These are phyloP conservation scores for Drosophila flavopinicola DNA, from an alignment of 2,888 invertebrate genomes.

Conservation along the genomic window DNA sequence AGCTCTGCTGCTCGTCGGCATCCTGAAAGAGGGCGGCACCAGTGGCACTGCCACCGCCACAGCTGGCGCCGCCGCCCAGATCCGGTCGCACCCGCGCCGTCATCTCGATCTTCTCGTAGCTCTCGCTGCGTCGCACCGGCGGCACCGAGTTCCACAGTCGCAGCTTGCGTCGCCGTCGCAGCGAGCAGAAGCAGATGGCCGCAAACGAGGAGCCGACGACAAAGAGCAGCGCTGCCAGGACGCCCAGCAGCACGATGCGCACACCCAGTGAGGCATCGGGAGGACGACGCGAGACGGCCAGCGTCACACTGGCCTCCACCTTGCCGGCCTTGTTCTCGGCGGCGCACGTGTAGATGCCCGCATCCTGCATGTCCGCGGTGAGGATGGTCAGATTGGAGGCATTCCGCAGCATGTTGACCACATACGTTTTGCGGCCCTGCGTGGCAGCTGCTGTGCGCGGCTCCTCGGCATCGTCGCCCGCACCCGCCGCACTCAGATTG, in stretches of 20 bases:
- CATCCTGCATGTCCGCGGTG: conserved; percentile 90
- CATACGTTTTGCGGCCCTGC: conserved; percentile 87
- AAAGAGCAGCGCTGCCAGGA: conserved; percentile 89
- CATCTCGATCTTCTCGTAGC: conserved; percentile 92
- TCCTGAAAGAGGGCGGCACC: conserved; percentile 72
- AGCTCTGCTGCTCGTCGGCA: conserved; percentile 75
- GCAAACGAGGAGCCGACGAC: conserved; percentile 88
- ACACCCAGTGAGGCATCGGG: conserved; percentile 87
- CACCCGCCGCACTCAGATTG: conserved; percentile 85
- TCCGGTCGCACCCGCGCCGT: conserved; percentile 86
- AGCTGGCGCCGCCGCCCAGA: conserved; percentile 77
- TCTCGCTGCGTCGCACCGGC: conserved; percentile 86
- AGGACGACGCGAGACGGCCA: conserved; percentile 89
- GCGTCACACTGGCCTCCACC: conserved; percentile 89
- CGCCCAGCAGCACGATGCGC: conserved; percentile 88
- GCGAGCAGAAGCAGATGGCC: conserved; percentile 87
- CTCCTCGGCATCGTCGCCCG: conserved; percentile 71
- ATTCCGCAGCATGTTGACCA: conserved; percentile 88
- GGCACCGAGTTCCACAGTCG: conserved; percentile 85
- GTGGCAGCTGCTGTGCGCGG: conserved; percentile 83
- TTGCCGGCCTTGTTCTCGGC: conserved; percentile 93
- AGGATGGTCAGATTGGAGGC: conserved; percentile 90
- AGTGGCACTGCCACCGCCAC: conserved; percentile 72
- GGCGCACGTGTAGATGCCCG: conserved; percentile 90
- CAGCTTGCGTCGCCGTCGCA: conserved; percentile 87